Conservation (phyloP, 2,888 invertebrate species). For the Meiosimyza platycephala region DNA sequence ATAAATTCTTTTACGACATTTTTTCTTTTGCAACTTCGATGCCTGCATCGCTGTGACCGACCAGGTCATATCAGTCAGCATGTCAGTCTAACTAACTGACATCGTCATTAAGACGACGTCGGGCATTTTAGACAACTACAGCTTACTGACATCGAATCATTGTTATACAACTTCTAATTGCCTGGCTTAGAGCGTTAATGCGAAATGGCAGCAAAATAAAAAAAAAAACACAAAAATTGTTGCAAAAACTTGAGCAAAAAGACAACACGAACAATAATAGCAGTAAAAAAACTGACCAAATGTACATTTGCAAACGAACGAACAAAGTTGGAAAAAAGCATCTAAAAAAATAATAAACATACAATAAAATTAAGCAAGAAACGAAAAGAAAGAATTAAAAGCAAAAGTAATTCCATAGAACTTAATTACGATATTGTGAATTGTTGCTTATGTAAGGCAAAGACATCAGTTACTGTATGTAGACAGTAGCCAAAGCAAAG, state of each 20-base stretch:
- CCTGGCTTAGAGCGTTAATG: constrained; percentile 19
- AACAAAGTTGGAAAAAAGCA: constrained; percentile 14
- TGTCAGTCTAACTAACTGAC: too few species aligned
- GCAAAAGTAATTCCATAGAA: constrained; percentile 41
- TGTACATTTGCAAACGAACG: background rate
- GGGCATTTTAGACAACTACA: too few species aligned
- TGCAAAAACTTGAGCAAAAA: constrained; percentile 2
- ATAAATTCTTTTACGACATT: too few species aligned
- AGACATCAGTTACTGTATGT: background rate
- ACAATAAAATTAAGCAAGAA: too few species aligned
- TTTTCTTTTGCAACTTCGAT: too few species aligned
- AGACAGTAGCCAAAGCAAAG: background rate
- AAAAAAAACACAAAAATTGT: background rate
- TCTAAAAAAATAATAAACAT: too few species aligned
- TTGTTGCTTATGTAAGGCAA: constrained; percentile 22
- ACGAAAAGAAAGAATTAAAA: constrained; percentile 30
- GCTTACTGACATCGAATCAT: background rate
- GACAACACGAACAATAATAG: background rate
- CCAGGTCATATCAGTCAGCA: too few species aligned
- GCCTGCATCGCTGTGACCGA: too few species aligned
- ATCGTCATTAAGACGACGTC: too few species aligned
- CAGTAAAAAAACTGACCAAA: background rate
- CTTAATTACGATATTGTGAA: constrained; percentile 20
- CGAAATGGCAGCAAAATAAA: background rate
- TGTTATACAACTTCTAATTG: constrained; percentile 23